These are phyloP conservation scores for Daktulosphaira vitifoliae DNA, from an alignment of 1,140 invertebrate genomes.

Conservation along the genomic window DNA sequence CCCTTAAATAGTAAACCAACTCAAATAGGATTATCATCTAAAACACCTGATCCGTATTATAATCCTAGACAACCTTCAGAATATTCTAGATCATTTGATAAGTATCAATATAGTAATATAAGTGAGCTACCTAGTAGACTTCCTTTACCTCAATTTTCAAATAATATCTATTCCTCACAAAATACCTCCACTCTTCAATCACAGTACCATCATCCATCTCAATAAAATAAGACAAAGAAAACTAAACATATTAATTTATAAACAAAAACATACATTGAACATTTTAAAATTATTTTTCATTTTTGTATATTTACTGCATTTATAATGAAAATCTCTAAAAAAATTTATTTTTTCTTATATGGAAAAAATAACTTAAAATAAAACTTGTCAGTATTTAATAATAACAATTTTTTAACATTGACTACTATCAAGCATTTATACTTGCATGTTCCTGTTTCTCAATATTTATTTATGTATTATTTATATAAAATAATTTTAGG, in stretches of 20 bases:
- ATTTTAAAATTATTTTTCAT: too few species aligned
- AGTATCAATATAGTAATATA: neutral
- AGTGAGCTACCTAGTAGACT: neutral
- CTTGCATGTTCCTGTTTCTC: conserved; percentile 29
- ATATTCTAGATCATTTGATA: conserved; percentile 16
- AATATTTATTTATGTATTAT: conserved; percentile 2
- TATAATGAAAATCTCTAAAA: too few species aligned
- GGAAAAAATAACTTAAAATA: neutral
- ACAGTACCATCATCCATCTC: too few species aligned
- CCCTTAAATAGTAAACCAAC: neutral
- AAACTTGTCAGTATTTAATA: conserved; percentile 30
- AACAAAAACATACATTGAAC: too few species aligned
- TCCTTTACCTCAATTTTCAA: neutral
- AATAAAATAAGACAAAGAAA: too few species aligned
- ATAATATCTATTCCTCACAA: conserved; percentile 12
- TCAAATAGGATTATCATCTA: neutral
- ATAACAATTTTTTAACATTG: conserved; percentile 6
- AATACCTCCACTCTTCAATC: neutral
- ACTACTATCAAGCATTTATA: conserved; percentile 23
- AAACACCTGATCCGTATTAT: conserved; percentile 1
- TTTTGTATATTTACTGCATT: too few species aligned
- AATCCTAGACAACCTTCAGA: conserved; percentile 6
- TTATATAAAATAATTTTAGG: neutral
- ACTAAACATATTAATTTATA: too few species aligned
- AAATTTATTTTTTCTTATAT: too few species aligned